Conservation (phyloP, 2,888 invertebrate genomes). For the Drosophila kanekoi region DNA sequence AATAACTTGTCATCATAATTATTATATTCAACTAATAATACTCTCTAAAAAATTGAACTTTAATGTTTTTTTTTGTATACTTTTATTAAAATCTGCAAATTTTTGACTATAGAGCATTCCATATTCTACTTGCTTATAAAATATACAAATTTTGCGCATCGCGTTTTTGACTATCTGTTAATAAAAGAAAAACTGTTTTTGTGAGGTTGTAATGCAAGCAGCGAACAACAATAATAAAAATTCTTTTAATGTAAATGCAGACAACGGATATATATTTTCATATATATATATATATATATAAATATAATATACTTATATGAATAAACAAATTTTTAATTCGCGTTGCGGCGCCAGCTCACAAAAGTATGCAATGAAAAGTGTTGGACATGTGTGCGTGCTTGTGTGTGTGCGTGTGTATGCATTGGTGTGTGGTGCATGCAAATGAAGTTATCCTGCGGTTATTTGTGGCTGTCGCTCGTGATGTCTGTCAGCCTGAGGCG, state of each 20-base stretch:
- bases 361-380: conserved; percentile 52
- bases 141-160: not conserved
- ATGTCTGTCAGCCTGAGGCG: conserved; percentile 52
- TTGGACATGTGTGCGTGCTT: conserved; percentile 5
- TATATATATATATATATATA: conserved; percentile 10
- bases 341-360: conserved; percentile 38
- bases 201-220: conserved; percentile 53
- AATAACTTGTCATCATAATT: no score
- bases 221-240: conserved; percentile 57
- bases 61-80: not conserved
- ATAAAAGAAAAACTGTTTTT: conserved; percentile 54
- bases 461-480: conserved; percentile 75
- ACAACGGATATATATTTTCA: conserved; percentile 41
- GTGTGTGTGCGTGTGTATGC: not conserved
- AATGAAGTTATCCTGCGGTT: conserved; percentile 80
- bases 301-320: conserved; percentile 23
- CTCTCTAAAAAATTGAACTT: no score
- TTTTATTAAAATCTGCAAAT: not conserved
- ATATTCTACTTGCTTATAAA: not conserved
- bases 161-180: conserved; percentile 65
- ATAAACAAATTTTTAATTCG: conserved; percentile 34
- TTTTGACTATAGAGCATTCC: conserved; percentile 26
- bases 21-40: no score
- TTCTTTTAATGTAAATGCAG: conserved; percentile 66
- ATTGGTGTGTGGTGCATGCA: conserved; percentile 52